Evolutionary conservation across 2,797 vertebrate genomes (phyloP), one percentile per base, ranked within the genome.

Genomic region (Eutrigla gurnardus): DNA sequence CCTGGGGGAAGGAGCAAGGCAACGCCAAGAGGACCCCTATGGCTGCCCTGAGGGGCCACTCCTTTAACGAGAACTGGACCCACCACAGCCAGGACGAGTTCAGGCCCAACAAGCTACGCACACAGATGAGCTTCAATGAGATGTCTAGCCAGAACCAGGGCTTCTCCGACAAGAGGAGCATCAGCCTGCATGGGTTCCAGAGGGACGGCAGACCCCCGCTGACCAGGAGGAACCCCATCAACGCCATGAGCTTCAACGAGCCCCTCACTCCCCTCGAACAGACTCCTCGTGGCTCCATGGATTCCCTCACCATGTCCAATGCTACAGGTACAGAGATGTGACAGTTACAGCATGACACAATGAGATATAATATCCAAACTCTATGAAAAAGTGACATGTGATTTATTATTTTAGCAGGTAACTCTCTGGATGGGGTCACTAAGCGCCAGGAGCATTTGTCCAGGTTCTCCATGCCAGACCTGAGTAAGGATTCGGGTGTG

Each of bases 401-500:
- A 3, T 80, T 66, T 81, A 0, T 86, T 42, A 0, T 74, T 80
- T 63, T 40, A 54, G 55, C 86, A 97, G 98, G 97, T 62, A 96
- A 98, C 82, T 99, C 98, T 6, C 93, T 96, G 39, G 98, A 99
- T 0, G 97, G 97, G 0, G 97, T 95, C 37, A 96, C 91, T 79
- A 97, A 97, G 80, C 96, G 97, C 61, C 98, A 99, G 90, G 98
- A 99, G 90, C 97, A 98, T 80, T 94, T 99, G 63, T 99, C 98
- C 40, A 93, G 98, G 53, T 99, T 99, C 90, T 99, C 98, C 17
- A 99, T 99, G 98, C 98, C 98, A 0, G 98, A 99, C 90, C 93
- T 99, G 82, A 99, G 98, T 91, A 99, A 99, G 91, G 98, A 99
- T 92, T 99, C 98, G 0, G 97, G 97, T 36, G 97, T 99, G 93